Percentiles rank a stretch among this genome's conserved stretches.
These are phyloP conservation scores for Protobothrops mucrosquamatus DNA, from an alignment of 2,113 vertebrate species.

Conservation along the genomic window DNA sequence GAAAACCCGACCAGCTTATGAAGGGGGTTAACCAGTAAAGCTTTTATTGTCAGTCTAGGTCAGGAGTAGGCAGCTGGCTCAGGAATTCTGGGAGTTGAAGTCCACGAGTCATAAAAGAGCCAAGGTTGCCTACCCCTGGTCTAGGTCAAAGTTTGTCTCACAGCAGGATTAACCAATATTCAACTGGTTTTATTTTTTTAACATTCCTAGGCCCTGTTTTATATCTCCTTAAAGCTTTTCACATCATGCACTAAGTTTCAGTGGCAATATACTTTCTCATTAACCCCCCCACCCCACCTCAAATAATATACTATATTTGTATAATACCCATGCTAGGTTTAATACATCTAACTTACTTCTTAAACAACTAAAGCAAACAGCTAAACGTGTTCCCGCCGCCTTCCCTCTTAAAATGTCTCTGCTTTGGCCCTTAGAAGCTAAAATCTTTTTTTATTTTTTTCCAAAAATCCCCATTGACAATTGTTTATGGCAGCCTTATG, in stretches of 20 bases:
- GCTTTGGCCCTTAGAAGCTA: not conserved
- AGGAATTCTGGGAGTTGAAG: no score
- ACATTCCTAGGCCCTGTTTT: not conserved
- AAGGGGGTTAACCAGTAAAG: not conserved
- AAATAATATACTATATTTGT: not conserved
- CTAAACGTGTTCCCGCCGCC: not conserved
- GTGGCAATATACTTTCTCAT: not conserved
- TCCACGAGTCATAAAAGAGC: no score
- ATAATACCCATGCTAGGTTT: not conserved
- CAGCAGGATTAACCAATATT: not conserved
- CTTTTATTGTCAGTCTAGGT: not conserved
- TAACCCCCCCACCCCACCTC: not conserved
- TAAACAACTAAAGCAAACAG: not conserved
- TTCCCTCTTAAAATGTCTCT: not conserved
- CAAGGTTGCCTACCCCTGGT: no score
- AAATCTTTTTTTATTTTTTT: not conserved
- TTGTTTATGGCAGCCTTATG: not conserved
- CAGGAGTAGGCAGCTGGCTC: no score
- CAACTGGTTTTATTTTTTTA: not conserved
- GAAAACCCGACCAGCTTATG: not conserved
- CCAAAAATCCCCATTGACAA: not conserved
- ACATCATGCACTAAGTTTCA: not conserved
- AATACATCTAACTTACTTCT: not conserved
- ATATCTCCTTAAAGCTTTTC: not conserved
- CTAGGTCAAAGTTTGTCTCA: not conserved